Percentiles rank a stretch among this genome's conserved stretches.
Conservation (phyloP, 2,888 invertebrate species). For the Hyppa rectilinea region DNA sequence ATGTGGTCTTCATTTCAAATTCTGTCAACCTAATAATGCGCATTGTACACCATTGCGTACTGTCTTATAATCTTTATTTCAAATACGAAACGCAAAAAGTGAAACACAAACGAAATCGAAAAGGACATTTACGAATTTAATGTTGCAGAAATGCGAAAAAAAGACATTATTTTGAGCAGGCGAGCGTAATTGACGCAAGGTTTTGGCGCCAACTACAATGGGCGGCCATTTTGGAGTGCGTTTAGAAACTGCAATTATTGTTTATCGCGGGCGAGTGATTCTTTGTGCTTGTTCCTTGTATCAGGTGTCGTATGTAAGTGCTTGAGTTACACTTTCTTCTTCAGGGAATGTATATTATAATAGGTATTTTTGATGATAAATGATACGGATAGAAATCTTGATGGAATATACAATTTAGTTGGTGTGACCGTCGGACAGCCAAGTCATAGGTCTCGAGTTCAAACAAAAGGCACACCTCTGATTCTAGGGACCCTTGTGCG, state of each 20-base stretch:
- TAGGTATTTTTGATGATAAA: conserved; percentile 28
- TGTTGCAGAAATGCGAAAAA: conserved; percentile 62
- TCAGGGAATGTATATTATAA: conserved; percentile 4
- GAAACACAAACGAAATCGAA: conserved; percentile 60
- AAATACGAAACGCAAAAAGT: conserved; percentile 51
- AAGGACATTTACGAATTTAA: conserved; percentile 56
- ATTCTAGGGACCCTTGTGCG: too few relatives aligned
- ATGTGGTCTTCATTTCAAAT: conserved; percentile 36
- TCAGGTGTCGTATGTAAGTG: conserved; percentile 53
- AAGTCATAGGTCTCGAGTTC: too few relatives aligned
- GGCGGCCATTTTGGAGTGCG: conserved; percentile 54
- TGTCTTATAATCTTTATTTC: conserved; percentile 22
- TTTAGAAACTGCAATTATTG: conserved; percentile 61
- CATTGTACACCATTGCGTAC: conserved; percentile 28
- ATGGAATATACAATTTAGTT: not conserved
- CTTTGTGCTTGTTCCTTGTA: conserved; percentile 44
- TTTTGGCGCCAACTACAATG: conserved; percentile 67
- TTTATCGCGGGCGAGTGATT: conserved; percentile 48
- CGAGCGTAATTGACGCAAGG: conserved; percentile 63
- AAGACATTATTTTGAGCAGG: conserved; percentile 48
- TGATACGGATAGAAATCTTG: conserved; percentile 22
- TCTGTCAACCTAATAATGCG: conserved; percentile 51
- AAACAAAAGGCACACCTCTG: too few relatives aligned
- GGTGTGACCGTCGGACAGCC: too few relatives aligned
- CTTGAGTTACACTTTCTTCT: conserved; percentile 62